These are phyloP conservation scores for Saccopteryx leptura DNA, from an alignment of 2,113 vertebrate species.

Conservation along the genomic window DNA sequence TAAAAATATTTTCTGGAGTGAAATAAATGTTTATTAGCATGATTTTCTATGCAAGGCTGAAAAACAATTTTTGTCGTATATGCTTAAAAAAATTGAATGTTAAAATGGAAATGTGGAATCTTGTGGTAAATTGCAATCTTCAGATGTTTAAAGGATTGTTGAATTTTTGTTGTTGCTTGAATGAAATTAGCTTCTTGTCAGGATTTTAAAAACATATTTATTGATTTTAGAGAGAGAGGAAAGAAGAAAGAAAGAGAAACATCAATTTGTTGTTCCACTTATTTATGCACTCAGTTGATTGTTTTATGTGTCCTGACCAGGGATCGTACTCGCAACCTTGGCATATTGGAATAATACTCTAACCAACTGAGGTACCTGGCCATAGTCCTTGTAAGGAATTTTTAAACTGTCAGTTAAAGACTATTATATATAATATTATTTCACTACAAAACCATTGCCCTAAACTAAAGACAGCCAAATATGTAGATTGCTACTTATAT, in stretches of 20 bases:
- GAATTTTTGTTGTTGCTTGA: neutral
- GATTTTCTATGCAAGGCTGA: neutral
- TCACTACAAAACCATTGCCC: neutral
- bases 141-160: conserved; percentile 32
- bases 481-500: neutral
- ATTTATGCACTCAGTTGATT: no score
- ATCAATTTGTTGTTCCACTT: no score
- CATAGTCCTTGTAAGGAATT: neutral
- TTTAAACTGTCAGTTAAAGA: neutral
- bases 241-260: no score
- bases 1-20: conserved; percentile 19
- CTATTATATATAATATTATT: conserved; percentile 19
- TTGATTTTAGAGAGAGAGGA: no score
- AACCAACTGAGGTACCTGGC: no score
- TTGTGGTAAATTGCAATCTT: neutral
- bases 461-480: neutral
- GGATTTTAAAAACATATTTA: neutral
- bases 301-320: no score
- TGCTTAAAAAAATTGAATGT: conserved; percentile 3
- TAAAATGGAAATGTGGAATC: neutral
- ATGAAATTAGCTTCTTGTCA: conserved; percentile 38
- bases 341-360: no score
- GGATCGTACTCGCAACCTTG: no score
- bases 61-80: conserved; percentile 29
- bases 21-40: conserved; percentile 22